Evolutionary conservation across 1,140 invertebrate genomes (phyloP), one percentile per base, ranked within the genome.

Genomic region (Trichomalopsis sarcophagae): DNA sequence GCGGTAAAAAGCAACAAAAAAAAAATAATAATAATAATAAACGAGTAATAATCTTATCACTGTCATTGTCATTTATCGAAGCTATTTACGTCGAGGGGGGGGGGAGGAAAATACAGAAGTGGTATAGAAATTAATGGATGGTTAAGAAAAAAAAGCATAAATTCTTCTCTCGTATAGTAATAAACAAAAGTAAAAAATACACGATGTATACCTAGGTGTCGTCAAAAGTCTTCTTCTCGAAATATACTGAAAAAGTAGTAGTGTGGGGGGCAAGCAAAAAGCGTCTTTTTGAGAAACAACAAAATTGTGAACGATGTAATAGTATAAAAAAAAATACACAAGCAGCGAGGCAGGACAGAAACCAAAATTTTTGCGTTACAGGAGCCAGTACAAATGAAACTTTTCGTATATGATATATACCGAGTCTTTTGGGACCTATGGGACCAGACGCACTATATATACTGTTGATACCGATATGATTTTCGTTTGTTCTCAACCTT

Each of bases 161-260:
- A 75, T 62, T 75, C 47, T n/a, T 82, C 81, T 82, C 44, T 71
- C 44, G 71, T 82, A 78, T 75, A 75, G 21, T 82, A 14, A 30
- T 62, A 62, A 62, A 62, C 17, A 55, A 62, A 62, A 21, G n/a
- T n/a, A 62, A 17, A 62, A 62, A 50, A 62, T n/a, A 62, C 21
- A 82, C n/a, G 40, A 36, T 82, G 62, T 79, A 79, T 79, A 79
- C 23, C 50, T 79, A 84, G 62, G 62, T 84, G 66, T 84, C 55
- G 55, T 77, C 55, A 55, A 81, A 81, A 81, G 36, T 69, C 66
- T 81, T 81, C 62, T 81, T 81, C 79, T 81, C 66, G 79, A 50
- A 10, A 36, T 30, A 36, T 30, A 33, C 30, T 73, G 6, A 40
- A 74, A 74, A 62, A 40, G 17, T n/a, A 62, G 40, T 10, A 11